Evolutionary conservation across 2,113 vertebrate genomes (phyloP).

Genomic region (Macrotus californicus): DNA sequence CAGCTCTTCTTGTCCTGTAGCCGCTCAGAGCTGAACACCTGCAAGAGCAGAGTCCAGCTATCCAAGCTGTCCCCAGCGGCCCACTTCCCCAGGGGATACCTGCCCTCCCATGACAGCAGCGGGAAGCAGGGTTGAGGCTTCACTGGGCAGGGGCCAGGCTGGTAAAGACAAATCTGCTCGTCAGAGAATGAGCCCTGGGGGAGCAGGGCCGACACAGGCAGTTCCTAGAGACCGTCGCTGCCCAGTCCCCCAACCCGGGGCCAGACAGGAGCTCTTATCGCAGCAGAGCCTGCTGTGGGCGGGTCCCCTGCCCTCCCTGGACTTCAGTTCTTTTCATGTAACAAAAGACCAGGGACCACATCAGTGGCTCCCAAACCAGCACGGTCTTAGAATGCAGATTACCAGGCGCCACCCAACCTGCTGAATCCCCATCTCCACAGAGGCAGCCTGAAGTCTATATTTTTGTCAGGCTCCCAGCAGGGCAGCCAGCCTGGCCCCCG

Average conservation of each 20-base stretch:
- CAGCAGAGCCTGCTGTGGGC: neutral
- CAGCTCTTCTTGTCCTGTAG: slow-evolving; percentile 89
- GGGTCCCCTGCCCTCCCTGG: neutral
- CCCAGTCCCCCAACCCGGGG: neutral
- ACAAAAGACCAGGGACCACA: neutral
- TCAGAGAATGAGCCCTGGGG: neutral
- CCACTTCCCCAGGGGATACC: neutral
- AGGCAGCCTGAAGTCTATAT: neutral
- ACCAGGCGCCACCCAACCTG: neutral
- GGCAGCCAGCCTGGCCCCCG: neutral
- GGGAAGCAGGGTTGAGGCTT: neutral
- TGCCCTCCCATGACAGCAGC: neutral
- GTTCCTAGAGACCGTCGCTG: neutral
- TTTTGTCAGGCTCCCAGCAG: neutral
- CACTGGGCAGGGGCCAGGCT: neutral
- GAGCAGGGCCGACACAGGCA: neutral
- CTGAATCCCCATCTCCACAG: neutral
- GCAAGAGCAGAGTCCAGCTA: neutral
- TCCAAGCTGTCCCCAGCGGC: neutral
- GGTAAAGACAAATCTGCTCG: neutral
- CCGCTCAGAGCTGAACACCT: slow-evolving; percentile 91
- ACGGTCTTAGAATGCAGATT: neutral
- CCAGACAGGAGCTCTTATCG: neutral
- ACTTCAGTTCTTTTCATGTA: neutral
- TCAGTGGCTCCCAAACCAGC: neutral